Evolutionary conservation across 2,113 vertebrate genomes (phyloP).

Genomic region (Hyaena hyaena): DNA sequence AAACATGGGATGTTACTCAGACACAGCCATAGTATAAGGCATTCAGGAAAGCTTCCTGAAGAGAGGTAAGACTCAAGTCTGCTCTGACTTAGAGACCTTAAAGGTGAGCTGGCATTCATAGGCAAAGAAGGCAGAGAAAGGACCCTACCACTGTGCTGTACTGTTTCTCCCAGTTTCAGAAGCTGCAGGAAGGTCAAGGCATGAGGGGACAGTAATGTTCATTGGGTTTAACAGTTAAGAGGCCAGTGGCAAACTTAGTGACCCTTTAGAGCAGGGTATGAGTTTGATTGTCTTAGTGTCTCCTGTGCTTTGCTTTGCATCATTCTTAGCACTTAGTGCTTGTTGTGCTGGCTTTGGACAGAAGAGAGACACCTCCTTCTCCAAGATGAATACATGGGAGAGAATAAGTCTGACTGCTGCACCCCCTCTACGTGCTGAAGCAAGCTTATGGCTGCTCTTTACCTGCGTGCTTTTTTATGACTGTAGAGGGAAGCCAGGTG

Average conservation of each 20-base stretch:
- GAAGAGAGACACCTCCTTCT: neutral
- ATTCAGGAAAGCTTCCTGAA: neutral
- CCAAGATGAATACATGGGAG: neutral
- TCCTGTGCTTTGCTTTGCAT: neutral
- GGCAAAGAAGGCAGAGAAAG: neutral
- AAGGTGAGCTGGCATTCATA: neutral
- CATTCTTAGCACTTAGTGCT: neutral
- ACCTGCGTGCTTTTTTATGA: neutral
- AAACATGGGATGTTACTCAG: neutral
- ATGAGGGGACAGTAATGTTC: neutral
- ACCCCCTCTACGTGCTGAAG: neutral
- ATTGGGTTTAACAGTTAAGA: neutral
- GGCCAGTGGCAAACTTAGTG: neutral
- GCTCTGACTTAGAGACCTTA: neutral
- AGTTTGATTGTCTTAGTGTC: neutral
- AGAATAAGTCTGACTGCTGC: neutral
- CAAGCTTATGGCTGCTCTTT: neutral
- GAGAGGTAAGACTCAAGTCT: neutral
- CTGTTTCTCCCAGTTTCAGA: neutral
- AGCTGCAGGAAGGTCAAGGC: neutral
- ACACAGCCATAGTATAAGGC: neutral
- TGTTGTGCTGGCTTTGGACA: neutral
- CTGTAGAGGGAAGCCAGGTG: neutral
- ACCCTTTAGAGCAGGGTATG: neutral
- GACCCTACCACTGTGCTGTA: neutral